Conservation (phyloP, 2,888 invertebrate genomes). For the Notodonta dromedarius region DNA sequence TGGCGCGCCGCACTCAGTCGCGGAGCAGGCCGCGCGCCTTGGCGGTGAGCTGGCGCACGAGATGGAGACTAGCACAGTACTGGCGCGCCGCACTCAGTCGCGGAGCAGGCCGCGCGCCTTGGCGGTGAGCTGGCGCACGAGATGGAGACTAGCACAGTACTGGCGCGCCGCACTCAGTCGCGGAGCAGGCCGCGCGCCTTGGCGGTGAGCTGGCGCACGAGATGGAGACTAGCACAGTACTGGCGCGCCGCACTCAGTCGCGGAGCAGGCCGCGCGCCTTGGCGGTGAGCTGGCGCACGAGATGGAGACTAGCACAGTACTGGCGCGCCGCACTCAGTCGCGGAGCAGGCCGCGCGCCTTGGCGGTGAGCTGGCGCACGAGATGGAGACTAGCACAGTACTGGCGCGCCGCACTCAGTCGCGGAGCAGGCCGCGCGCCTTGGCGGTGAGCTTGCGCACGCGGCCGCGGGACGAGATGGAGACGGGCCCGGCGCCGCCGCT, state of each 20-base stretch:
- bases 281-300: constrained; percentile 91
- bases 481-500: constrained; percentile 50
- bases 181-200: constrained; percentile 88
- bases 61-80: too few relatives aligned
- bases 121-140: neutral
- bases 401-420: constrained; percentile 52
- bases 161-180: constrained; percentile 52
- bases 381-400: constrained; percentile 59
- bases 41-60: constrained; percentile 91
- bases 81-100: constrained; percentile 34
- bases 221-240: constrained; percentile 61
- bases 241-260: constrained; percentile 52
- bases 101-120: neutral
- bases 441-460: constrained; percentile 92
- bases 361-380: constrained; percentile 91
- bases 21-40: constrained; percentile 88
- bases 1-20: constrained; percentile 52
- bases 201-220: constrained; percentile 91
- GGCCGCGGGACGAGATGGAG: constrained; percentile 88
- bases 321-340: constrained; percentile 52
- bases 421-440: constrained; percentile 88
- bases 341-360: constrained; percentile 88
- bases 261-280: constrained; percentile 88
- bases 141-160: neutral
- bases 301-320: constrained; percentile 61